Evolutionary conservation across 2,113 vertebrate species (phyloP).

Genomic region (Pygoscelis adeliae): DNA sequence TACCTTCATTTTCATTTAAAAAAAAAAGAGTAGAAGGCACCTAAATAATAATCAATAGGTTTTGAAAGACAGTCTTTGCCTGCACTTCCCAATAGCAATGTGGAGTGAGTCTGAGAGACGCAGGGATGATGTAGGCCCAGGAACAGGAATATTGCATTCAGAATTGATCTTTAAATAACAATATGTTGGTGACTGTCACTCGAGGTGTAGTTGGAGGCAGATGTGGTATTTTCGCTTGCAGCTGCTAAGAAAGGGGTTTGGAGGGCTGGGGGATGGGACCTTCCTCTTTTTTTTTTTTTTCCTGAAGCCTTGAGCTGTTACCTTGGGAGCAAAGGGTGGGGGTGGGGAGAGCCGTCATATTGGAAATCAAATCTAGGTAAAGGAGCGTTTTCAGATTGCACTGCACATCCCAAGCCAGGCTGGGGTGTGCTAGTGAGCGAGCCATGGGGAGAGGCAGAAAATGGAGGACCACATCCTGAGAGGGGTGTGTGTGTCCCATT

Average conservation of each 20-base stretch:
- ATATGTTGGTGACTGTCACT: conserved; percentile 57
- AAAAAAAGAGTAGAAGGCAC: not conserved
- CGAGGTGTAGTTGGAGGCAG: conserved; percentile 44
- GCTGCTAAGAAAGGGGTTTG: conserved; percentile 56
- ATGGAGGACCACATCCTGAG: conserved; percentile 22
- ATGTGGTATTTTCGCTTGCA: conserved; percentile 61
- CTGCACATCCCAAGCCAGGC: not conserved
- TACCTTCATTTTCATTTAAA: not conserved
- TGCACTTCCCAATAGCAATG: not conserved
- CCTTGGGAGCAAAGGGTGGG: conserved; percentile 59
- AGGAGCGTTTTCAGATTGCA: conserved; percentile 11
- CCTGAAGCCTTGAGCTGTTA: conserved; percentile 60
- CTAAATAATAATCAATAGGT: conserved; percentile 50
- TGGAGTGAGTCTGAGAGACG: not conserved
- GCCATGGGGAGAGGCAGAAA: conserved; percentile 26
- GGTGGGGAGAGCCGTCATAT: conserved; percentile 53
- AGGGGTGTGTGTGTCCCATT: not conserved
- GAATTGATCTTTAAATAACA: conserved; percentile 66
- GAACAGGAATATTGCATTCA: conserved; percentile 1
- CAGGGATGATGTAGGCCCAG: conserved; percentile 5
- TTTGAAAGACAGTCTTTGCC: conserved; percentile 16
- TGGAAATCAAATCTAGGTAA: conserved; percentile 61
- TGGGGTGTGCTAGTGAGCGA: not conserved
- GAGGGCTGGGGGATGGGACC: conserved; percentile 60
- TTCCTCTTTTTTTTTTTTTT: conserved; percentile 34